phyloP scores from a whole-genome alignment of 2,113 vertebrate species.

The Rhinoderma darwinii region DNA sequence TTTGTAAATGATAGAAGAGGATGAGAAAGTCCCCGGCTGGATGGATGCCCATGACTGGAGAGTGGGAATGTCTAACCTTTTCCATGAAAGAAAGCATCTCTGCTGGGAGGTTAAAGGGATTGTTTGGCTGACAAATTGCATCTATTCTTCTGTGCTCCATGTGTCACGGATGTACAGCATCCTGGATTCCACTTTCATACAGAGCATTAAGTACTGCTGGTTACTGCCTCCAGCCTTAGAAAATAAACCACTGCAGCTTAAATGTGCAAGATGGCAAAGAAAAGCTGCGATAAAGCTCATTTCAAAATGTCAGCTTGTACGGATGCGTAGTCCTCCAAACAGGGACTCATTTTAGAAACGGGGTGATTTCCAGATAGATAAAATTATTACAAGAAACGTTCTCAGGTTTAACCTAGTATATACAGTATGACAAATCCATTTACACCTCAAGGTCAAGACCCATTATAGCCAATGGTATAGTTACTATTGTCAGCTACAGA shows the following conservation, averaged over 20 bases:
- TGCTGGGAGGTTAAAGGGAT: slow-evolving; percentile 50
- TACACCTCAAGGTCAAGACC: not conserved
- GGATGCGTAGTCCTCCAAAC: not conserved
- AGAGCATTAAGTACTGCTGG: slow-evolving; percentile 34
- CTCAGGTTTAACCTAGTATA: not conserved
- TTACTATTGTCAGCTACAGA: not conserved
- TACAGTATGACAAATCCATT: not conserved
- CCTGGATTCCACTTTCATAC: slow-evolving; percentile 36
- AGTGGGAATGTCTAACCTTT: slow-evolving; percentile 50
- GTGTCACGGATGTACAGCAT: slow-evolving; percentile 44
- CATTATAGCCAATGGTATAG: not conserved
- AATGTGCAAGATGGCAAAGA: slow-evolving; percentile 44
- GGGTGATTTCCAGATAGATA: not conserved
- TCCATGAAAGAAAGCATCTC: slow-evolving; percentile 33
- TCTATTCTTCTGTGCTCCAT: slow-evolving; percentile 42
- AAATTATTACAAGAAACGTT: not conserved
- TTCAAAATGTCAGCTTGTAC: slow-evolving; percentile 18
- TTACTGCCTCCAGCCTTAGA: slow-evolving; percentile 37
- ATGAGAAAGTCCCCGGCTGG: not conserved
- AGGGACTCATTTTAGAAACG: not conserved
- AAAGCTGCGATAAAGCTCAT: slow-evolving; percentile 17
- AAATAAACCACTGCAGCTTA: slow-evolving; percentile 32
- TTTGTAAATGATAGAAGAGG: slow-evolving; percentile 24
- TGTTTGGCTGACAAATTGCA: slow-evolving; percentile 51
- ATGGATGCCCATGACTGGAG: not conserved